These are phyloP conservation scores for Enchytraeus crypticus DNA, from an alignment of 2,888 invertebrate genomes.

Conservation along the genomic window DNA sequence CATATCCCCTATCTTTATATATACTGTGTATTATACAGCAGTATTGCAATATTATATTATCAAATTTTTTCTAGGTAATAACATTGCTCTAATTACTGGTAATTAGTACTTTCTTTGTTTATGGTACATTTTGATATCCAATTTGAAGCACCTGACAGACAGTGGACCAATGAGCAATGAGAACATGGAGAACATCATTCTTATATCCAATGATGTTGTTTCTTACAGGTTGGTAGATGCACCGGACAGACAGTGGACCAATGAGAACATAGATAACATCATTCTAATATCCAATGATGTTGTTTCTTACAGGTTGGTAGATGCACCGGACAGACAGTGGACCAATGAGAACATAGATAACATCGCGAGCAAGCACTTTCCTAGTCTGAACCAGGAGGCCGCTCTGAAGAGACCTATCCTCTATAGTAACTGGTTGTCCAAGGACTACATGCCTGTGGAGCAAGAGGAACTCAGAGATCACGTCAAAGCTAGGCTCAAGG, in stretches of 20 bases:
- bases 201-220: too few species aligned
- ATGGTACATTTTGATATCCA: too few species aligned
- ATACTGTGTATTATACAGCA: too few species aligned
- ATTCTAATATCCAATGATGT: too few species aligned
- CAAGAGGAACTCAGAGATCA: slow-evolving; percentile 90
- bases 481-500: slow-evolving; percentile 89
- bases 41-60: too few species aligned
- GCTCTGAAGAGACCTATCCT: slow-evolving; percentile 87
- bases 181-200: slow-evolving; percentile 68
- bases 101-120: too few species aligned
- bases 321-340: slow-evolving; percentile 88
- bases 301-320: slow-evolving; percentile 74
- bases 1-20: too few species aligned
- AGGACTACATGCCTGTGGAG: slow-evolving; percentile 93
- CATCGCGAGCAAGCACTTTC: slow-evolving; percentile 75
- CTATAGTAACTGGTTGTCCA: slow-evolving; percentile 97
- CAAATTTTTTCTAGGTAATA: too few species aligned
- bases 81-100: too few species aligned
- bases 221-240: slow-evolving; percentile 81
- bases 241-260: slow-evolving; percentile 90
- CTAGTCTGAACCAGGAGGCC: slow-evolving; percentile 71
- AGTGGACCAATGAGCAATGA: slow-evolving; percentile 99
- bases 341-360: slow-evolving; percentile 93
- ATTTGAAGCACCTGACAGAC: slow-evolving; percentile 85
- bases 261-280: slow-evolving; percentile 79